Conservation (phyloP, 2,797 vertebrate genomes). For the Lemur catta region DNA sequence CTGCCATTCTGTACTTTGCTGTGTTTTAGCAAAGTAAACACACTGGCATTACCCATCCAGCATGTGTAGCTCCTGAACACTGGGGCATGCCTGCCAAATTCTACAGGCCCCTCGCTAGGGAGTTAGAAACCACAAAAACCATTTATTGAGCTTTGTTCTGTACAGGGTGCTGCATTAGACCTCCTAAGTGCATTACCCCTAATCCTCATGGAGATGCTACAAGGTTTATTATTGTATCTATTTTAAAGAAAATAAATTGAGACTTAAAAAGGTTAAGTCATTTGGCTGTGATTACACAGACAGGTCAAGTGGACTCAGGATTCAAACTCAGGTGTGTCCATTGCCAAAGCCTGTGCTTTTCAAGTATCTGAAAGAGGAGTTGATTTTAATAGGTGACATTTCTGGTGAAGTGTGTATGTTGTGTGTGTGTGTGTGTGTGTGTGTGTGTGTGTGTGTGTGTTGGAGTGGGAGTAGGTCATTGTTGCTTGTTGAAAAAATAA, state of each 20-base stretch:
- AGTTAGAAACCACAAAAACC: not conserved
- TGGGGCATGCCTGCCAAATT: not conserved
- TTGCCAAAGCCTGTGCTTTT: not conserved
- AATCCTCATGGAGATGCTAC: not conserved
- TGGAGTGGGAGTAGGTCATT: not conserved
- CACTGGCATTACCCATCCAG: accelerated
- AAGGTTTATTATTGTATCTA: not conserved
- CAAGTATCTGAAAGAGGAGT: not conserved
- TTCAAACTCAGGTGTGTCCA: not conserved
- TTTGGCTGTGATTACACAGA: not conserved
- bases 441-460: not conserved
- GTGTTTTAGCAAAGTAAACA: not conserved
- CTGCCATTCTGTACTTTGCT: not conserved
- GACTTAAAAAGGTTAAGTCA: not conserved
- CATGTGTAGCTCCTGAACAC: not conserved
- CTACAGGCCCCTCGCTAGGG: not conserved
- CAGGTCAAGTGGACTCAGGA: not conserved
- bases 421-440: not conserved
- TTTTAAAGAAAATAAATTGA: slow-evolving; percentile 31
- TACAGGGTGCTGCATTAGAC: not conserved
- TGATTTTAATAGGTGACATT: slow-evolving; percentile 3
- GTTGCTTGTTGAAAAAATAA: slow-evolving; percentile 6
- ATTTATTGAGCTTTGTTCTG: not conserved
- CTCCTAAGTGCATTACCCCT: not conserved
- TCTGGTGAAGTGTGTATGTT: not conserved